Evolutionary conservation across 2,797 vertebrate genomes (phyloP).

Genomic region (Gymnocypris eckloni): DNA sequence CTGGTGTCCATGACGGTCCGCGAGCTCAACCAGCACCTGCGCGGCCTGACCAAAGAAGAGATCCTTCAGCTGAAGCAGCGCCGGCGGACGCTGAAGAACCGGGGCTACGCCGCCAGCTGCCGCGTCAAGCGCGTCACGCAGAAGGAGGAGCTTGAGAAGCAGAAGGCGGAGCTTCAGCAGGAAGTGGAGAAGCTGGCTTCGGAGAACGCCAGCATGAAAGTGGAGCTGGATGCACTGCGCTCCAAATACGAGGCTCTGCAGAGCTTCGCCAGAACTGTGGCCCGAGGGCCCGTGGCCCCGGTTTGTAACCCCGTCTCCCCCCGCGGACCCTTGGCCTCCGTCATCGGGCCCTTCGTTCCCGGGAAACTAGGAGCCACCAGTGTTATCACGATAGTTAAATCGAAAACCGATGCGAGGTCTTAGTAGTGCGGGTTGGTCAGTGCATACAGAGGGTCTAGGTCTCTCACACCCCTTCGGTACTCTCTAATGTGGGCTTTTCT

Average conservation of each 20-base stretch:
- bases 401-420: constrained; percentile 95
- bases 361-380: constrained; percentile 96
- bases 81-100: constrained; percentile 95
- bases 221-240: constrained; percentile 94
- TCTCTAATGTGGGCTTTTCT: constrained; percentile 46
- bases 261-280: constrained; percentile 97
- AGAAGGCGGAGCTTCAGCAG: constrained; percentile 96
- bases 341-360: constrained; percentile 91
- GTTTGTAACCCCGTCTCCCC: constrained; percentile 84
- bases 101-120: constrained; percentile 97
- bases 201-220: constrained; percentile 94
- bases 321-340: constrained; percentile 84
- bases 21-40: constrained; percentile 97
- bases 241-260: constrained; percentile 98
- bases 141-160: constrained; percentile 98
- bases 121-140: constrained; percentile 96
- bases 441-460: constrained; percentile 63
- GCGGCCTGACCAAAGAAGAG: constrained; percentile 95
- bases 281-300: constrained; percentile 88
- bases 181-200: constrained; percentile 98
- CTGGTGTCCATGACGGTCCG: constrained; percentile 99
- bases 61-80: constrained; percentile 97
- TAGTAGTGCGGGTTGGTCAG: constrained; percentile 80
- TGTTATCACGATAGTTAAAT: constrained; percentile 99
- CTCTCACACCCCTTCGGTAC: constrained; percentile 2